Evolutionary conservation across 2,888 invertebrate genomes (phyloP).

Genomic region (Plagodis dolabraria): DNA sequence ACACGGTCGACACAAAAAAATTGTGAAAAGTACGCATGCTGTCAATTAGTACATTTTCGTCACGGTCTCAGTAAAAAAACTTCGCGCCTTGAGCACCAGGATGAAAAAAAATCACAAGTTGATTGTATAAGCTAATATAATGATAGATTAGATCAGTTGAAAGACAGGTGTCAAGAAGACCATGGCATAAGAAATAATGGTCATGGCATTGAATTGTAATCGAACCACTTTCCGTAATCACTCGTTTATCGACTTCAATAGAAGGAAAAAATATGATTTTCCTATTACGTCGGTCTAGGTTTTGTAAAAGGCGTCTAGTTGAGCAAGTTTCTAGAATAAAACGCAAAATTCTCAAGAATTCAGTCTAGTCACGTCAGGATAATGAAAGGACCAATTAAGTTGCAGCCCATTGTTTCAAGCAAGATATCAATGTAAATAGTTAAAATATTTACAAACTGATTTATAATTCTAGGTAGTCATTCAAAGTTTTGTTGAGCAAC

Average conservation of each 20-base stretch:
- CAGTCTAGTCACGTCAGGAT: slow-evolving; percentile 52
- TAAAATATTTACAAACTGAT: too few species aligned
- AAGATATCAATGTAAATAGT: too few species aligned
- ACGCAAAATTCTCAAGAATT: slow-evolving; percentile 56
- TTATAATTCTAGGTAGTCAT: too few species aligned
- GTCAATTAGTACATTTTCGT: too few species aligned
- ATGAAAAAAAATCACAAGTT: too few species aligned
- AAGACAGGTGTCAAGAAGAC: slow-evolving; percentile 4
- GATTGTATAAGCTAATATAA: too few species aligned
- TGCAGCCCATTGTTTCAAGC: slow-evolving; percentile 50
- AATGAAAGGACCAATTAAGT: slow-evolving; percentile 51
- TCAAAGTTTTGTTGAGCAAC: too few species aligned
- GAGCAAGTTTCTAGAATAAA: slow-evolving; percentile 64
- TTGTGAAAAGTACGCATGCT: too few species aligned
- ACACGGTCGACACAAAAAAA: too few species aligned
- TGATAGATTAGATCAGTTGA: too few species aligned
- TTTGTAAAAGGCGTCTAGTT: slow-evolving; percentile 41
- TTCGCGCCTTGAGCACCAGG: too few species aligned
- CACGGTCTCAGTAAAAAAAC: too few species aligned
- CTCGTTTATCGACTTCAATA: slow-evolving; percentile 7
- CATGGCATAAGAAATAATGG: slow-evolving; percentile 17
- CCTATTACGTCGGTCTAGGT: slow-evolving; percentile 23
- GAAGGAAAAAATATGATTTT: slow-evolving; percentile 37
- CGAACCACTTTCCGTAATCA: slow-evolving; percentile 29
- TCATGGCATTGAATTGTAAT: slow-evolving; percentile 33